These are phyloP conservation scores for Aphrophora alni DNA, from an alignment of 2,888 invertebrate genomes.

Conservation along the genomic window DNA sequence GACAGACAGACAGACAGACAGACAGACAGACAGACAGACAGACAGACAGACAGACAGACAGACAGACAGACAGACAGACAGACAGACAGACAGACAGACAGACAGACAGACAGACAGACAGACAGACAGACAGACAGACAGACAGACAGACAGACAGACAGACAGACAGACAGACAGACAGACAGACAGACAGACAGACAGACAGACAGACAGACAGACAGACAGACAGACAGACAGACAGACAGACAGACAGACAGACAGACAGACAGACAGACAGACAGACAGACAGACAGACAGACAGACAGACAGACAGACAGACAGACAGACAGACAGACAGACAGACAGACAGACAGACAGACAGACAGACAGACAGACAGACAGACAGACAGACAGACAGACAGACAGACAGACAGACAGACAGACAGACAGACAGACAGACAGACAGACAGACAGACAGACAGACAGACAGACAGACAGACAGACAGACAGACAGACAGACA, in stretches of 20 bases:
- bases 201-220: constrained; percentile 7
- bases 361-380: not conserved
- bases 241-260: not conserved
- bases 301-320: constrained; percentile 7
- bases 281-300: constrained; percentile 7
- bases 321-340: not conserved
- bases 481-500: constrained; percentile 7
- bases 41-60: not conserved
- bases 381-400: constrained; percentile 7
- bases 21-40: not conserved
- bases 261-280: not conserved
- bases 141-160: not conserved
- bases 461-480: not conserved
- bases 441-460: not conserved
- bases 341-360: not conserved
- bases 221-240: not conserved
- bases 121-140: not conserved
- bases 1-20: constrained; percentile 7
- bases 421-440: not conserved
- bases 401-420: constrained; percentile 4
- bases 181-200: constrained; percentile 7
- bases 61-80: not conserved
- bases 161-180: not conserved
- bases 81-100: constrained; percentile 2
- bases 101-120: constrained; percentile 7